phyloP scores from a whole-genome alignment of 2,797 vertebrate genomes.

The Poeciliopsis presidionis region DNA sequence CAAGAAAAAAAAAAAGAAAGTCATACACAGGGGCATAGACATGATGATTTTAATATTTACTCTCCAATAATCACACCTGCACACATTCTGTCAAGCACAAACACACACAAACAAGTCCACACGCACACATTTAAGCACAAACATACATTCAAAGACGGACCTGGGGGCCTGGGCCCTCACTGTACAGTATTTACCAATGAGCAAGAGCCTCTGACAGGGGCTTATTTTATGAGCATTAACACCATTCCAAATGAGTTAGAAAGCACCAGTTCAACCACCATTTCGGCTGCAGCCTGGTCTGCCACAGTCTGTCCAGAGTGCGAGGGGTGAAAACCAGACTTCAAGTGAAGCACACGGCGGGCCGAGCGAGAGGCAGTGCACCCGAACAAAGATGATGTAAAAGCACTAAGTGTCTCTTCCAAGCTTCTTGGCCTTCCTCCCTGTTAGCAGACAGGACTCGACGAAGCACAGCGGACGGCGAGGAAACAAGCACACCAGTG shows the following conservation, averaged over 20 bases:
- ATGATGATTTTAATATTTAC: conserved; percentile 75
- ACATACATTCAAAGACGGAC: conserved; percentile 56
- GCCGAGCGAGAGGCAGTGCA: conserved; percentile 31
- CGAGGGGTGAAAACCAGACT: conserved; percentile 49
- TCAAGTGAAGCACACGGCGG: conserved; percentile 56
- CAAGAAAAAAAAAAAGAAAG: conserved; percentile 56
- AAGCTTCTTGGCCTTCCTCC: conserved; percentile 63
- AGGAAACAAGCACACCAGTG: conserved; percentile 58
- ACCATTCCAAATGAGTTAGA: conserved; percentile 69
- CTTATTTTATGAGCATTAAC: conserved; percentile 71
- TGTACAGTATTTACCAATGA: conserved; percentile 81
- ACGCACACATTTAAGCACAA: conserved; percentile 48
- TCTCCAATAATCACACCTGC: conserved; percentile 60
- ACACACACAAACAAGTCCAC: conserved; percentile 43
- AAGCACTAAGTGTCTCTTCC: conserved; percentile 73
- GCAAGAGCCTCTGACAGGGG: conserved; percentile 63
- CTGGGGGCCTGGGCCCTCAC: conserved; percentile 56
- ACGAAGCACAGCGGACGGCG: conserved; percentile 49
- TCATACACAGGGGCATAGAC: conserved; percentile 65
- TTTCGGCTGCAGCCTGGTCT: conserved; percentile 50
- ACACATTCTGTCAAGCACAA: conserved; percentile 67
- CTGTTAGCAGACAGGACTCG: conserved; percentile 53
- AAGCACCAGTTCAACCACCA: conserved; percentile 64
- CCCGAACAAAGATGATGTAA: conserved; percentile 59
- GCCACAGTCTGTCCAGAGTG: conserved; percentile 48